Conservation (phyloP, 2,797 vertebrate genomes). For the Acridotheres tristis region DNA sequence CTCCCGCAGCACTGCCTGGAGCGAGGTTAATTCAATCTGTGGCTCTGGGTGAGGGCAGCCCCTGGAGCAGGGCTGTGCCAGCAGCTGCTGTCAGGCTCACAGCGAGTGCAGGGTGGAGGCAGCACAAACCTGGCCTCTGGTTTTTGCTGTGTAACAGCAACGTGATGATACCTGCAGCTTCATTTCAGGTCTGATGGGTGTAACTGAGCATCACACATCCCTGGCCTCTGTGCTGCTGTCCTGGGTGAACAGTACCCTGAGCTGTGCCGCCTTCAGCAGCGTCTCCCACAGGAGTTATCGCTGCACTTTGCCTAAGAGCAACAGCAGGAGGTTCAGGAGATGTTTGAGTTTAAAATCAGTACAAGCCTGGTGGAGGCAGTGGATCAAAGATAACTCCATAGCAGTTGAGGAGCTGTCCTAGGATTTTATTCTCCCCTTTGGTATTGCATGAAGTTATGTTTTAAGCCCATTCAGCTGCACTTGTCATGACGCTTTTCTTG, state of each 20-base stretch:
- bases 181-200: accelerated
- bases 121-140: background rate
- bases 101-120: accelerated
- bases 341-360: background rate
- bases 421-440: background rate
- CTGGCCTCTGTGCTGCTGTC: no score
- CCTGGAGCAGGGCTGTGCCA: accelerated
- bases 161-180: accelerated
- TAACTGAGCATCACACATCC: accelerated
- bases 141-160: accelerated
- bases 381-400: background rate
- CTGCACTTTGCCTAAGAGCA: background rate
- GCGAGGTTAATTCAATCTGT: background rate
- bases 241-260: accelerated
- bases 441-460: background rate
- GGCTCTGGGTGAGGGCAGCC: background rate
- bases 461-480: background rate
- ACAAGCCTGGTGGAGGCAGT: background rate
- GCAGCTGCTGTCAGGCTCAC: background rate
- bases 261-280: accelerated
- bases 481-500: background rate
- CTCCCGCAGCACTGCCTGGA: background rate
- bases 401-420: background rate
- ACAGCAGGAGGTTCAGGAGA: accelerated
- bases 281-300: background rate